Evolutionary conservation across 2,888 invertebrate genomes (phyloP).

Genomic region (Mythimna pallens): DNA sequence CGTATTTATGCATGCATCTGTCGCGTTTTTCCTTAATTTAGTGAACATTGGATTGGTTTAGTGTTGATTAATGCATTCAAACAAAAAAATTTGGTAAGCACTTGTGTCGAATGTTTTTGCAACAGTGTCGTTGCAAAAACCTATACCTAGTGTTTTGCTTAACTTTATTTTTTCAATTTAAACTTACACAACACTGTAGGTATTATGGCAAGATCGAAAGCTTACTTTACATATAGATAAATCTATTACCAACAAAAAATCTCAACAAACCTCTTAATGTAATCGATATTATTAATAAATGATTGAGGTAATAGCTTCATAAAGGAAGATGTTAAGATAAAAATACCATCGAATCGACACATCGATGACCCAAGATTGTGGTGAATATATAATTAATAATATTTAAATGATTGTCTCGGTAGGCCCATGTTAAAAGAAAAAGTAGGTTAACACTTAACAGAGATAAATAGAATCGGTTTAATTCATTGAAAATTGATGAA

Average conservation of each 20-base stretch:
- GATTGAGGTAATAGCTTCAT: not conserved
- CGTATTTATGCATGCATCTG: constrained; percentile 34
- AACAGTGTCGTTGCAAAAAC: too few species aligned
- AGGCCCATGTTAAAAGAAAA: constrained; percentile 3
- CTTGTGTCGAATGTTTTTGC: not conserved
- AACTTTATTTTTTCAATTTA: not conserved
- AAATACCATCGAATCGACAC: constrained; percentile 3
- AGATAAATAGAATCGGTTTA: not conserved
- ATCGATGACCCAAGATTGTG: constrained; percentile 10
- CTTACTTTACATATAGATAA: not conserved
- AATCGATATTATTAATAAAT: not conserved
- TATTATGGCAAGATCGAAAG: not conserved
- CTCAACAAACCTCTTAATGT: not conserved
- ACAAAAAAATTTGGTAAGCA: not conserved
- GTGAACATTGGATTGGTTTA: not conserved
- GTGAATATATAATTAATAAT: constrained; percentile 24
- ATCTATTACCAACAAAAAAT: not conserved
- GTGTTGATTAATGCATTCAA: not conserved
- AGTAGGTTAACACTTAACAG: not conserved
- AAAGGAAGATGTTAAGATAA: not conserved
- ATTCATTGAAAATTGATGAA: not conserved
- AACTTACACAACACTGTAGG: not conserved
- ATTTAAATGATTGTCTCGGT: not conserved
- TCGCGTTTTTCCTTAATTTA: constrained; percentile 18
- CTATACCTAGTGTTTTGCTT: not conserved